Conservation (phyloP, 2,113 vertebrate genomes). For the Dipodomys merriami region DNA sequence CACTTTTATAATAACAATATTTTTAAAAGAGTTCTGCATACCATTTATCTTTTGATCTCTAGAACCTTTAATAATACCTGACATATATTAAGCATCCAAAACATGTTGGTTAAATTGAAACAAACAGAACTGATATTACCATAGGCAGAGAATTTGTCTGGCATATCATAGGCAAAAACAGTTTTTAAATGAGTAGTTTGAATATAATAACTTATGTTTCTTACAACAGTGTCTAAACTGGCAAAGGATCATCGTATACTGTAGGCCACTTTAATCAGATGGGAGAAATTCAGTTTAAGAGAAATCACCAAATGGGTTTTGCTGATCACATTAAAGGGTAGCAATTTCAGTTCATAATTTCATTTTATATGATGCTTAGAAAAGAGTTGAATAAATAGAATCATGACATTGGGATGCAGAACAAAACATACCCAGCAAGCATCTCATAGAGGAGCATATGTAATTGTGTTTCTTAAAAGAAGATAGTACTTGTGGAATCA, state of each 20-base stretch:
- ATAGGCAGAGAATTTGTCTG: background rate
- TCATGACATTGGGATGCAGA: slow-evolving; percentile 4
- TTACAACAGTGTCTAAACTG: slow-evolving; percentile 10
- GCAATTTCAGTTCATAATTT: slow-evolving; percentile 41
- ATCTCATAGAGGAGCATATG: background rate
- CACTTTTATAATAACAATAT: too few relatives aligned
- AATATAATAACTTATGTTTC: slow-evolving; percentile 49
- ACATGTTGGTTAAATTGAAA: slow-evolving; percentile 22
- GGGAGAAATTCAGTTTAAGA: background rate
- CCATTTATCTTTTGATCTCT: background rate
- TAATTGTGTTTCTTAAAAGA: slow-evolving; percentile 38
- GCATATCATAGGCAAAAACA: slow-evolving; percentile 17
- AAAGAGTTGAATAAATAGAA: slow-evolving; percentile 36
- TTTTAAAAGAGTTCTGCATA: too few relatives aligned
- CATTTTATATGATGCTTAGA: slow-evolving; percentile 43
- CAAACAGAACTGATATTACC: background rate
- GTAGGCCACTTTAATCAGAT: slow-evolving; percentile 22
- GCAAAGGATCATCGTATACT: slow-evolving; percentile 5
- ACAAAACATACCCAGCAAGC: slow-evolving; percentile 40
- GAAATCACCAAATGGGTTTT: slow-evolving; percentile 68
- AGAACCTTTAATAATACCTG: background rate
- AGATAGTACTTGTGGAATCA: slow-evolving; percentile 7
- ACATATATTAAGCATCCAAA: background rate
- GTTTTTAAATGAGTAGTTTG: slow-evolving; percentile 39
- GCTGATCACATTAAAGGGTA: slow-evolving; percentile 35